phyloP scores from a whole-genome alignment of 2,113 vertebrate species.

The Leucopternis melanops region DNA sequence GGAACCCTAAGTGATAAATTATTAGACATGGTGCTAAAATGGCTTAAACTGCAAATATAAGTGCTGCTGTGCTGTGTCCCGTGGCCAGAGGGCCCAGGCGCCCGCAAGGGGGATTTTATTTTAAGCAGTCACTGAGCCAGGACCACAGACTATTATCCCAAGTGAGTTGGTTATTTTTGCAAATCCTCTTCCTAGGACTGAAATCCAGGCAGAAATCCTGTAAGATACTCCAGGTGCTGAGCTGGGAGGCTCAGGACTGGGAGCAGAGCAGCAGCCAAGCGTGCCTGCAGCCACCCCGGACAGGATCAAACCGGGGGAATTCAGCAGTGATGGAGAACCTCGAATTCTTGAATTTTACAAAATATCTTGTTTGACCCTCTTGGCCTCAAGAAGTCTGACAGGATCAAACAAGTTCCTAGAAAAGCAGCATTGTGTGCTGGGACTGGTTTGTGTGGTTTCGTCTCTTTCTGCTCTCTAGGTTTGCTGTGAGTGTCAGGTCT shows the following conservation, averaged over 20 bases:
- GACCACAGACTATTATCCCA: neutral
- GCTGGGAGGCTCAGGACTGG: neutral
- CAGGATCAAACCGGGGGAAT: no score
- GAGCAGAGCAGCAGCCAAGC: neutral
- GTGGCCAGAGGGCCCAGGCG: neutral
- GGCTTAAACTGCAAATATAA: no score
- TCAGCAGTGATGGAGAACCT: neutral
- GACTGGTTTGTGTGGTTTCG: neutral
- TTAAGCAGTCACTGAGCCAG: neutral
- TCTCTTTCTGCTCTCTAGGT: neutral
- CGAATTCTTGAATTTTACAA: rapidly evolving
- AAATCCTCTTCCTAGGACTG: neutral
- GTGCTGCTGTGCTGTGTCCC: neutral
- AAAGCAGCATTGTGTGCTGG: rapidly evolving
- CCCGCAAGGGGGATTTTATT: neutral
- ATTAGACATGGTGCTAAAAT: neutral
- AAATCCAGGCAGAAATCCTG: neutral
- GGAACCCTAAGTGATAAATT: neutral
- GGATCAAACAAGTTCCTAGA: neutral
- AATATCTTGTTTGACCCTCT: neutral
- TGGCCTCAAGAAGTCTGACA: neutral
- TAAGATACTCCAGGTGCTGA: neutral
- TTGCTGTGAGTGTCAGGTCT: neutral
- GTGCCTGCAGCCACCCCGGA: rapidly evolving
- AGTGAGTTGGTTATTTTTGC: neutral